Evolutionary conservation across 2,113 vertebrate species (phyloP).

Genomic region (Ammodytes marinus): DNA sequence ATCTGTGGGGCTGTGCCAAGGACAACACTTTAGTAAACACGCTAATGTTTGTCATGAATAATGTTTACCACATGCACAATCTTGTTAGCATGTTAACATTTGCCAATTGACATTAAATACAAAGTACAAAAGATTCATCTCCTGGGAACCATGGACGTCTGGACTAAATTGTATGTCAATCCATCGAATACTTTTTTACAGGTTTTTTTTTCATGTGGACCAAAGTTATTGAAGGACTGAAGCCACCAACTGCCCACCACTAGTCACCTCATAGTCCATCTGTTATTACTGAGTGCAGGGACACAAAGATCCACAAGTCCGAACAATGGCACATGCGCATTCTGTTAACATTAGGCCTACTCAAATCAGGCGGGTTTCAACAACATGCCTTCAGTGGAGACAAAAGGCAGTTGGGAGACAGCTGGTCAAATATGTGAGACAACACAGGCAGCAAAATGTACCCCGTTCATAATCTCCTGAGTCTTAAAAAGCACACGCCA

Average conservation of each 20-base stretch:
- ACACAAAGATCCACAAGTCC: neutral
- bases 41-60: neutral
- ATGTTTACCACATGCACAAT: no score
- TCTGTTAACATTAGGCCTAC: neutral
- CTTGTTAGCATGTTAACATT: no score
- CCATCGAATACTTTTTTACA: neutral
- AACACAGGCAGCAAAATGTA: constrained; percentile 5
- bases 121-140: neutral
- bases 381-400: constrained; percentile 15
- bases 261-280: neutral
- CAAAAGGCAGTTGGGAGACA: constrained; percentile 29
- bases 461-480: constrained; percentile 30
- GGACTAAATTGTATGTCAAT: neutral
- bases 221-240: neutral
- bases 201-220: no score
- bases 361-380: constrained; percentile 16
- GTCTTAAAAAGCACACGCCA: constrained; percentile 16
- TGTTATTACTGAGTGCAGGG: neutral
- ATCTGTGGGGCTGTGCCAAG: neutral
- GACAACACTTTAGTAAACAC: neutral
- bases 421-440: constrained; percentile 39
- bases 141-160: neutral
- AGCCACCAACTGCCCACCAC: no score
- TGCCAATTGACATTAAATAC: neutral
- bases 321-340: neutral